Conservation (phyloP, 2,888 invertebrate species). For the Desoria tigrina region DNA sequence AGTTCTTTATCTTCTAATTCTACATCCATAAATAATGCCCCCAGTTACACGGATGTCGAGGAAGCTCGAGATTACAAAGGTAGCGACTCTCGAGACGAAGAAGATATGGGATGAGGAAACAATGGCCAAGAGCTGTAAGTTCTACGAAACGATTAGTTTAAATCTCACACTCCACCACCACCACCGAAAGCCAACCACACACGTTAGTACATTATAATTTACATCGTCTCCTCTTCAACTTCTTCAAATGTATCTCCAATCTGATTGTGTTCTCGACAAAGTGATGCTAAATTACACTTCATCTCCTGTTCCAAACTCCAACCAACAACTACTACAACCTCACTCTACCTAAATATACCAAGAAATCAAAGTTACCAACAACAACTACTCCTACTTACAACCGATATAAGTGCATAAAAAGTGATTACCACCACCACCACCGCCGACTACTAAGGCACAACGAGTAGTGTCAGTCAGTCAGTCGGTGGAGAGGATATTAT, state of each 20-base stretch:
- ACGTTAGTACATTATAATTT: slow-evolving; percentile 1
- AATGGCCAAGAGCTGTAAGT: slow-evolving; percentile 24
- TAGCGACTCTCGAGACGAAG: slow-evolving; percentile 3
- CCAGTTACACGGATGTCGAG: neutral
- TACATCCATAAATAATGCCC: no score
- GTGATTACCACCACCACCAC: no score
- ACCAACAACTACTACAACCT: neutral
- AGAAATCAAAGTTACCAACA: no score
- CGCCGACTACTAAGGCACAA: neutral
- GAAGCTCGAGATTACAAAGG: neutral
- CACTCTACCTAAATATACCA: no score
- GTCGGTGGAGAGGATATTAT: slow-evolving; percentile 15
- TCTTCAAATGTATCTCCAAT: slow-evolving; percentile 8
- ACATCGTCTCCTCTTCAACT: neutral
- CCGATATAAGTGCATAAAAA: no score
- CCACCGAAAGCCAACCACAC: neutral
- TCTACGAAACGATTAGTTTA: slow-evolving; percentile 27
- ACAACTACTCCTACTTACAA: no score
- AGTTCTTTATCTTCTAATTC: no score
- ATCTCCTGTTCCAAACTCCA: neutral
- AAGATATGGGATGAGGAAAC: slow-evolving; percentile 11
- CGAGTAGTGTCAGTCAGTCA: slow-evolving; percentile 12
- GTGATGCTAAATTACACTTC: slow-evolving; percentile 24
- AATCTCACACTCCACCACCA: slow-evolving; percentile 2
- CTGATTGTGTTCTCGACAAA: slow-evolving; percentile 21